phyloP scores from a whole-genome alignment of 2,113 vertebrate species.

The Otis tarda region DNA sequence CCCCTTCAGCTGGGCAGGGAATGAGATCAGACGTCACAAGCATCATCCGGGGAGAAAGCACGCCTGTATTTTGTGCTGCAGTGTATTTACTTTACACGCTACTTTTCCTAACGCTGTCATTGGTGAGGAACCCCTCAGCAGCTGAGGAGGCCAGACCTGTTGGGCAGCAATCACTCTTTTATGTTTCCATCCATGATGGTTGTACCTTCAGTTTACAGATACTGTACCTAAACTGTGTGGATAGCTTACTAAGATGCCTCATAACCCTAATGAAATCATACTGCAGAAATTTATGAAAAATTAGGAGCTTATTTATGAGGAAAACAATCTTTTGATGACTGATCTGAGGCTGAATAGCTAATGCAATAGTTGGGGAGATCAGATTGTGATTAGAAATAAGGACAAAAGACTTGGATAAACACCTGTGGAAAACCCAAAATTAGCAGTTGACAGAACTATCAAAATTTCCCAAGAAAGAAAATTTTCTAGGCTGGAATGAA shows the following conservation, averaged over 20 bases:
- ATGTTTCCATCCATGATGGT: rapidly evolving
- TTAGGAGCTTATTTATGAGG: neutral
- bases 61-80: neutral
- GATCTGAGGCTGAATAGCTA: neutral
- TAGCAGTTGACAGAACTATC: neutral
- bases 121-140: neutral
- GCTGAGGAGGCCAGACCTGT: neutral
- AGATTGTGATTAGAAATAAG: neutral
- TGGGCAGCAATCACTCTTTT: neutral
- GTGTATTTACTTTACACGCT: neutral
- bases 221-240: neutral
- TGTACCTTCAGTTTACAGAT: neutral
- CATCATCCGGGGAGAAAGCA: neutral
- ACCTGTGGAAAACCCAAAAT: neutral
- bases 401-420: neutral
- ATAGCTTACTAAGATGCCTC: neutral
- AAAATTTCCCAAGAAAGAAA: neutral
- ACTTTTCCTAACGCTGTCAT: neutral
- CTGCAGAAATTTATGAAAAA: neutral
- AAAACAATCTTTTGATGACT: neutral
- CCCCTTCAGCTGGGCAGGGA: neutral
- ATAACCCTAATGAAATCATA: neutral
- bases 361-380: neutral
- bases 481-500: neutral
- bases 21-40: neutral